Base-by-base conservation (phyloP, 1,140 invertebrate genomes). In the Dendroctonus ponderosae region DNA sequence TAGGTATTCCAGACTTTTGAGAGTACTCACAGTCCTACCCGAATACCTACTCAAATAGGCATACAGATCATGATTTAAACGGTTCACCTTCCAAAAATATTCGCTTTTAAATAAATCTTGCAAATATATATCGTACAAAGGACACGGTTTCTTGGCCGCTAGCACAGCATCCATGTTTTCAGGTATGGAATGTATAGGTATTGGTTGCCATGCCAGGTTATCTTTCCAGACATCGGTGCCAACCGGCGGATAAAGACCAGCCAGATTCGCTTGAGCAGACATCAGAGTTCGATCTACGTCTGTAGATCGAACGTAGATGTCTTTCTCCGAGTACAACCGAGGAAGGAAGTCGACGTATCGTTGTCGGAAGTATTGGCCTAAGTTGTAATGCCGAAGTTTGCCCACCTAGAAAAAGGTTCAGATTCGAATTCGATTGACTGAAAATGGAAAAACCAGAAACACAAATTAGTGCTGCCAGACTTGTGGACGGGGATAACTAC, bases 261-360 rank as follows among this genome's bases (percentile, higher is more conserved):
- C 26, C 26, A 26, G 26, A 26, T 26, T 26, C 26, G 26, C 26
- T 26, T 26, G 26, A 26, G 26, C 26, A 26, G 26, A 26, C 90
- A 94, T 95, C 6, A 97, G 78, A 11, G 94, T 94, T 26, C 94
- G 83, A 81, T 96, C 92, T 3, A 89, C 86, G 80, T 94, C 90
- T 3, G 94, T 95, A 58, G 92, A 93, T 52, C 83, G 70, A 80
- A 78, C 44, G 74, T 75, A 66, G 15, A 78, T 73, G 46, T 79
- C 76, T 38, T 74, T 74, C 62, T 72, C 72, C 8, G 80, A 82
- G 70, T 89, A 89, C 0, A 66, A 61, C 6, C 75, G 37, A 11
- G 80, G 81, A 26, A 89, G 73, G 42, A 88, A 82, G 60, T 80
- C 79, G 59, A 74, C 65, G 77, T 95, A 96, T 7, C 89, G 82